A percentile compares a stretch with the other conserved stretches of the same genome.
phyloP scores from a whole-genome alignment of 92 coral and sea anemone species.

The Bergia sp. region DNA sequence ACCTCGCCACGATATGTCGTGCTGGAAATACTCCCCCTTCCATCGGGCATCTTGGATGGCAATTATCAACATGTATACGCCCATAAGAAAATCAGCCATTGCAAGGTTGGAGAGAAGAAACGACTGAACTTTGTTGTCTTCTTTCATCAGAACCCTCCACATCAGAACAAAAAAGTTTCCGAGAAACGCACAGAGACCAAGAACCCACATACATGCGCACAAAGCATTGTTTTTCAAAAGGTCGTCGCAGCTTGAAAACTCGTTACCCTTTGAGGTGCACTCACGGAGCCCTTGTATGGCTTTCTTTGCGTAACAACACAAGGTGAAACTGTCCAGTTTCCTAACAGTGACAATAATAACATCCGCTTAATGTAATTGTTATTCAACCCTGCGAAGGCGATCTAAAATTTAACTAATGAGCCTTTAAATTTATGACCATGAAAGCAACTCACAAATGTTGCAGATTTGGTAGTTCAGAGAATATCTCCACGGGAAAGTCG shows the following conservation, averaged over 20 bases:
- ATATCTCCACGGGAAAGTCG: conserved; percentile 1
- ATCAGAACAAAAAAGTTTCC: conserved; percentile 61
- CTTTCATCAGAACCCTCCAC: conserved; percentile 51
- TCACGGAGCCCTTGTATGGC: conserved; percentile 21
- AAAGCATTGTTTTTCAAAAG: conserved; percentile 57
- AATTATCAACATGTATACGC: conserved; percentile 65
- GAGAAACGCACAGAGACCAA: conserved; percentile 62
- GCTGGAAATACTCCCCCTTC: conserved; percentile 70
- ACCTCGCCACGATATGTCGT: conserved; percentile 69
- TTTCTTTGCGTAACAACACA: conserved; percentile 80
- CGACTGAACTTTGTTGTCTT: conserved; percentile 66
- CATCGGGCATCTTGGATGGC: conserved; percentile 61
- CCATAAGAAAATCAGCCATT: conserved; percentile 66
- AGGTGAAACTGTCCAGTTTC: conserved; percentile 66
- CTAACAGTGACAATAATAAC: conserved; percentile 35
- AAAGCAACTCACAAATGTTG: neutral
- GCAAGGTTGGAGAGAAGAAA: conserved; percentile 61
- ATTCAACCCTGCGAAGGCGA: neutral
- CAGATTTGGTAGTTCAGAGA: conserved; percentile 2
- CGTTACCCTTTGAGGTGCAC: conserved; percentile 45
- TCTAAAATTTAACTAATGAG: neutral
- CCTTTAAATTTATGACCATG: neutral
- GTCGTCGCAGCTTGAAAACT: conserved; percentile 67
- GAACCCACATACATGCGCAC: conserved; percentile 64
- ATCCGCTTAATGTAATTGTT: neutral